Evolutionary conservation across 2,797 vertebrate species (phyloP).

Genomic region (Lepilemur ruficaudatus): DNA sequence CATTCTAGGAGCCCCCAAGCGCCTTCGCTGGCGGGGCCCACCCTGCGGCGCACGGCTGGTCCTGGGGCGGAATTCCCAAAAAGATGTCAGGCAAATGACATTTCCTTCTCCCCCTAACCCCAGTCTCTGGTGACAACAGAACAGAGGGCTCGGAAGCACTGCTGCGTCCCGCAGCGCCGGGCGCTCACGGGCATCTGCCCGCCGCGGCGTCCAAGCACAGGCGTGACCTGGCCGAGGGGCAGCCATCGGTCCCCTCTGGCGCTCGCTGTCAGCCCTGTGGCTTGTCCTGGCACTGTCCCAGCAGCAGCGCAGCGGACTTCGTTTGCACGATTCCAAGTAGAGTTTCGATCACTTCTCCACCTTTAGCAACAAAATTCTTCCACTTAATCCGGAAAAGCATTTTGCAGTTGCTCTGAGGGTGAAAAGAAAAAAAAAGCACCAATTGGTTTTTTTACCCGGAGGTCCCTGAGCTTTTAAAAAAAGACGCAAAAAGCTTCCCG

Average conservation of each 20-base stretch:
- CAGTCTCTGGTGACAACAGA: neutral
- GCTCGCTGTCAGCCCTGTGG: accelerated
- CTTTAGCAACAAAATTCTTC: neutral
- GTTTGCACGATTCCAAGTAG: accelerated
- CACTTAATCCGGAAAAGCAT: neutral
- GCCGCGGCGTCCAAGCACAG: neutral
- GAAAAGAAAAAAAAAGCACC: neutral
- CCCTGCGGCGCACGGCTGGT: accelerated
- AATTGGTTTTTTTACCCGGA: neutral
- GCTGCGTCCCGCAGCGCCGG: neutral
- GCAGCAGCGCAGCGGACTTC: accelerated
- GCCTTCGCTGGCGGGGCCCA: neutral
- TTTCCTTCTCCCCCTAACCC: accelerated
- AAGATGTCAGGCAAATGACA: accelerated
- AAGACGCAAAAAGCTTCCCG: neutral
- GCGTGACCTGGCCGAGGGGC: accelerated
- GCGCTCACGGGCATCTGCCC: accelerated
- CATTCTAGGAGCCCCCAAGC: neutral
- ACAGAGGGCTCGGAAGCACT: too few species aligned
- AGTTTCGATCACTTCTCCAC: neutral
- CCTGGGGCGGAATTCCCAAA: too few species aligned
- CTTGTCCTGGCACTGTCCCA: accelerated
- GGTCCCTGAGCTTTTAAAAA: neutral
- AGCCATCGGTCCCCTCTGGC: accelerated
- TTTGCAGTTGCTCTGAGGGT: neutral